Base-by-base conservation (phyloP, 64 coral and sea anemone species). In the Pocillopora verrucosa region DNA sequence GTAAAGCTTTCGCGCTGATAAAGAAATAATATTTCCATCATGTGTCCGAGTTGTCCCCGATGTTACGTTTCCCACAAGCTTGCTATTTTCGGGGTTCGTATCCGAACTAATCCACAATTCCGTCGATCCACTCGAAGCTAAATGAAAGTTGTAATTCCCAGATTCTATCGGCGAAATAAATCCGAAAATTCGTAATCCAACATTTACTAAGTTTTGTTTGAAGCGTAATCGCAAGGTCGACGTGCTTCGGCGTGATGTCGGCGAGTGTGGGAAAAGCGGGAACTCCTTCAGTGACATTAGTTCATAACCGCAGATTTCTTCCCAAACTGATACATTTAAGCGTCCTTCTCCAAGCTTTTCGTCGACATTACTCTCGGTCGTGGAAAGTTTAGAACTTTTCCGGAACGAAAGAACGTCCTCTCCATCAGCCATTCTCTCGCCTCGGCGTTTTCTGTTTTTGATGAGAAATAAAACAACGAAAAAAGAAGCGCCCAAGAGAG, bases 181-280 rank as follows among this genome's bases (percentile, higher is more conserved):
- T 60, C 89, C 89, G 56, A 91, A 91, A 38, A 91, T 75, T 83
- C 89, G 73, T 61, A 83, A 83, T 51, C 89, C 89, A 25, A 83
- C 45, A 81, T 81, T 19, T 20, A 13, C 65, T 19, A 30, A 58
- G 61, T 79, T 14, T 35, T 11, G 20, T 36, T 19, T 11, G 57
- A 88, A 88, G 81, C 56, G 16, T 13, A 81, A 13, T 56, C 80
- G 76, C 59, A 92, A 88, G 64, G 58, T 56, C 56, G 91, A 82
- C 14, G 87, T 65, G 56, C 74, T 73, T 17, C 13, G 12, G 19
- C 91, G 87, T 57, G 57, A 64, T 12, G 91, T 88, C 41, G 91
- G 91, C 4, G 78, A 65, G 45, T 92, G 79, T 14, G 91, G 91
- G 82, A 92, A 92, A 22, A 92, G 65, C 30, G 91, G 91, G 72